Conservation (phyloP, 2,797 vertebrate genomes). For the Myotis myotis region DNA sequence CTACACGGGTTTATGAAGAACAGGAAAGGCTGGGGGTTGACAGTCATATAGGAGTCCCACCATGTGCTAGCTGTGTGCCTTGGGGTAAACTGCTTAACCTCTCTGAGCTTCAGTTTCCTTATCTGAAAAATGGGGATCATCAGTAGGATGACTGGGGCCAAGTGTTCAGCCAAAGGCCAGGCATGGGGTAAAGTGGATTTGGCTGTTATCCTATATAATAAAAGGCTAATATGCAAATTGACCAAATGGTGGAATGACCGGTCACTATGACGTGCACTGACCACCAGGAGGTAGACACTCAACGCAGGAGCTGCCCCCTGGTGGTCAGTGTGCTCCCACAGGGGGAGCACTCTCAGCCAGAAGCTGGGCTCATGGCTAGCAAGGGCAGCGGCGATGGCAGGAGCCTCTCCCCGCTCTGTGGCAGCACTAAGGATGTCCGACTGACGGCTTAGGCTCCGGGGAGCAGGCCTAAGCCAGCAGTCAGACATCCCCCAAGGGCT, state of each 20-base stretch:
- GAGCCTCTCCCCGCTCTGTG: accelerated
- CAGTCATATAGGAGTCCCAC: background rate
- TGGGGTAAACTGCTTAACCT: background rate
- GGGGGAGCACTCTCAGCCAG: no score
- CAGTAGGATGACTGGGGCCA: background rate
- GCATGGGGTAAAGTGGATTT: background rate
- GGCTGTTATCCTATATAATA: background rate
- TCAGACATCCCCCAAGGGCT: no score
- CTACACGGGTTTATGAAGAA: background rate
- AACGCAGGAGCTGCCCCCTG: no score
- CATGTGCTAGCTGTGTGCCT: background rate
- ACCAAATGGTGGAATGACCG: accelerated
- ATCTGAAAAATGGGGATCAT: background rate
- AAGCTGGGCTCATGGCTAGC: no score
- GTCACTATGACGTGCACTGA: no score
- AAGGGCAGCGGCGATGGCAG: no score
- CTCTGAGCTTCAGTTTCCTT: background rate
- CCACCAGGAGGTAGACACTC: no score
- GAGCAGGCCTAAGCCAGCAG: no score
- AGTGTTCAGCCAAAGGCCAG: background rate
- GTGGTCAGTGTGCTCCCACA: no score
- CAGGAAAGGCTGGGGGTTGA: background rate
- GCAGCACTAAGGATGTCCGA: no score
- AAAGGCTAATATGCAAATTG: no score
- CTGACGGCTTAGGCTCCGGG: no score